Conservation (phyloP, 1,140 invertebrate genomes). For the Drosophila nigrodunni region DNA sequence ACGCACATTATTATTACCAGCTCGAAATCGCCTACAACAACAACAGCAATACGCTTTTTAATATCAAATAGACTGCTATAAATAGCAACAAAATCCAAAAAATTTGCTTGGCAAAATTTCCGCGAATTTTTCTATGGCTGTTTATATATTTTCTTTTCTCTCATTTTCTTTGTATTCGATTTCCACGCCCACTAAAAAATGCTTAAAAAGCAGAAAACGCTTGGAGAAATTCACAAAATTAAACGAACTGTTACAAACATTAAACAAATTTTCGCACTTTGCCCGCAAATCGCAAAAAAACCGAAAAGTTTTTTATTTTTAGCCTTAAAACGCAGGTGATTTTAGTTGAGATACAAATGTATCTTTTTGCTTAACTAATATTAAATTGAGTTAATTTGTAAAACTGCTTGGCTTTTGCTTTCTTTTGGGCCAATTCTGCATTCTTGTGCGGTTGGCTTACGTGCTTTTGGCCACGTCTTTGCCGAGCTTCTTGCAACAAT, state of each 20-base stretch:
- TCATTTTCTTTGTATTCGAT: conserved; percentile 42
- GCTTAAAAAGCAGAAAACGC: conserved; percentile 13
- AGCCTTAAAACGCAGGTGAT: background rate
- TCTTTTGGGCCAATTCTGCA: background rate
- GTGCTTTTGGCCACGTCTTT: conserved; percentile 17
- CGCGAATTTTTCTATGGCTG: conserved; percentile 62
- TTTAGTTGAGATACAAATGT: conserved; percentile 6
- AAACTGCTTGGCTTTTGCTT: background rate
- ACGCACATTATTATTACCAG: conserved; percentile 35
- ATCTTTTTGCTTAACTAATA: background rate
- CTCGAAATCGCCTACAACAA: conserved; percentile 9
- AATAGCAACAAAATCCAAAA: conserved; percentile 26
- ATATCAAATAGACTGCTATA: conserved; percentile 41
- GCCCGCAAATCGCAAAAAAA: conserved; percentile 1
- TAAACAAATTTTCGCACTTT: conserved; percentile 14
- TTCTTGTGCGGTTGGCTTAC: conserved; percentile 14
- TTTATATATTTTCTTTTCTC: conserved; percentile 36
- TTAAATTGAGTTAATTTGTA: background rate
- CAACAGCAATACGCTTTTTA: conserved; percentile 2
- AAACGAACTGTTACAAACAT: conserved; percentile 32
- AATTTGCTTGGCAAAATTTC: conserved; percentile 48
- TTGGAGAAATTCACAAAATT: conserved; percentile 29
- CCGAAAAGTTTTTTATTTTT: background rate
- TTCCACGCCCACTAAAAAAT: conserved; percentile 47
- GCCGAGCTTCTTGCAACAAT: conserved; percentile 10